phyloP scores from a whole-genome alignment of 2,888 invertebrate genomes.

The Troilus luridus region DNA sequence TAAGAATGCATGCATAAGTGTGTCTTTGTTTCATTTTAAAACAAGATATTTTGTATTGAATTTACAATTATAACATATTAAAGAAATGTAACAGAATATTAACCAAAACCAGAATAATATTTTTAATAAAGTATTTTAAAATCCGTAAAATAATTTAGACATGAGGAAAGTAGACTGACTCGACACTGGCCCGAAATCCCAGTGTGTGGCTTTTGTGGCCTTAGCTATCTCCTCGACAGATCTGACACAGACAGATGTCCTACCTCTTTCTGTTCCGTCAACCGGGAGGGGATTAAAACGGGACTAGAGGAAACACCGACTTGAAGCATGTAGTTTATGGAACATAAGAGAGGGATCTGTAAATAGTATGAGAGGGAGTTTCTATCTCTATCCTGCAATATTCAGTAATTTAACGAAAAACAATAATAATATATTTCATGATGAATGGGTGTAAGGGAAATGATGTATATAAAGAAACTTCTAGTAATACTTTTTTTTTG shows the following conservation, averaged over 20 bases:
- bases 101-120: too few species aligned
- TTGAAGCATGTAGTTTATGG: not conserved
- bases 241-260: constrained; percentile 30
- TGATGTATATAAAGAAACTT: too few species aligned
- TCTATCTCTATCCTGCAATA: not conserved
- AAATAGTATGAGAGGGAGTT: not conserved
- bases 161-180: not conserved
- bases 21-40: too few species aligned
- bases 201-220: constrained; percentile 4
- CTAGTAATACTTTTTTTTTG: too few species aligned
- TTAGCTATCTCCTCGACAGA: not conserved
- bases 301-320: not conserved
- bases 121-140: not conserved
- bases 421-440: too few species aligned
- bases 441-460: too few species aligned
- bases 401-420: too few species aligned
- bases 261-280: not conserved
- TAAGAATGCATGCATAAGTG: too few species aligned
- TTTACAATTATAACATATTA: too few species aligned
- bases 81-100: too few species aligned
- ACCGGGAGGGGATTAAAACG: not conserved
- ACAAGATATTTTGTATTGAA: too few species aligned
- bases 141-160: not conserved
- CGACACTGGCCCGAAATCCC: not conserved
- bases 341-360: not conserved